Base-by-base conservation (phyloP, 2,888 invertebrate genomes). In the Anarsia innoxiella region DNA sequence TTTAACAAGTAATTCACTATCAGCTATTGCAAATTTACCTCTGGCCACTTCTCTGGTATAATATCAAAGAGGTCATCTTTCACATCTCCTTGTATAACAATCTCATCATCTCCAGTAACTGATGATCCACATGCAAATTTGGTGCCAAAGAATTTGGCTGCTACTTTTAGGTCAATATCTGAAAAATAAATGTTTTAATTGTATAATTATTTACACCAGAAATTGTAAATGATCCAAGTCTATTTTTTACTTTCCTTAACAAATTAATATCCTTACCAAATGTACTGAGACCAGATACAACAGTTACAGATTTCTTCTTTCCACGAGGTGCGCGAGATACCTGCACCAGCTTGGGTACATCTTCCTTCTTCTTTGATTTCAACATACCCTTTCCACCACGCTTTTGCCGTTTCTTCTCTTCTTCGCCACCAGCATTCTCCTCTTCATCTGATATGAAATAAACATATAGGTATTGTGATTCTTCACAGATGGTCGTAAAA, bases 51-150 rank as follows among this genome's bases (percentile, higher is more conserved):
- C 60, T 98, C 98, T 36, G 97, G 96, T 65, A 99, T 95, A 48
- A 99, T 91, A 84, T 99, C 99, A 79, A 97, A 96, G 13, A 99
- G 85, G 57, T 99, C 99, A 86, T 99, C 98, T 78, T 99, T 98
- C 0, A 99, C 97, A 83, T 99, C 98, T 37, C 98, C 99, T 78
- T 99, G 99, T 66, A 99, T 97, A 30, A 99, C 99, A 66, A 99
- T 99, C 82, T 99, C 99, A 87, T 99, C 99, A 51, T 97, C 96
- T 3, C 97, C 98, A 16, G 98, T 98, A 1, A 99, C 97, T 6
- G 99, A 99, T 4, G 97, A 96, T n/a, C 99, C 99, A 80, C 99
- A 99, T 3, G 99, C 97, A 86, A 99, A 99, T 77, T 94, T 96
- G 39, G 95, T 94, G 26, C 97, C 96, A 84, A 99, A 99, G 72